Percentiles rank a stretch among this genome's conserved stretches.
phyloP scores from a whole-genome alignment of 2,797 vertebrate genomes.

The Rhynchotus rufescens region DNA sequence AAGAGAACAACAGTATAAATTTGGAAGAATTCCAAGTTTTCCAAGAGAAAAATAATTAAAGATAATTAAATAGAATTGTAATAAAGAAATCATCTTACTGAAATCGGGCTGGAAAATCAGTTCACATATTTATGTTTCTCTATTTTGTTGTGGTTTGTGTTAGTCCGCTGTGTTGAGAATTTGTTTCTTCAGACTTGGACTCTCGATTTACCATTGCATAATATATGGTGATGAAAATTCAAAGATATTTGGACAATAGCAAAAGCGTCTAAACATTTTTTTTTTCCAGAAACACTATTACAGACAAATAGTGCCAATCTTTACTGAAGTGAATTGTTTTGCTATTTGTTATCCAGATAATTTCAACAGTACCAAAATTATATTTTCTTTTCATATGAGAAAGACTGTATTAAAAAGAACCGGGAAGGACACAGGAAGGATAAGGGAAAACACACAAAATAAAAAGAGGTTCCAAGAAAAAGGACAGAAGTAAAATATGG shows the following conservation, averaged over 20 bases:
- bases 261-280: neutral
- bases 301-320: neutral
- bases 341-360: neutral
- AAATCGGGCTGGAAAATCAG: neutral
- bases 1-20: neutral
- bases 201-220: neutral
- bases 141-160: neutral
- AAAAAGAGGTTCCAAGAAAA: neutral
- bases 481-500: neutral
- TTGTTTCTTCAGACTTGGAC: neutral
- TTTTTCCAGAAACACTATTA: neutral
- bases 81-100: neutral
- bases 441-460: neutral
- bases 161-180: neutral
- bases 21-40: neutral
- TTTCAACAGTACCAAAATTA: neutral
- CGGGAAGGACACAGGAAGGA: neutral
- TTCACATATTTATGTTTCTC: neutral
- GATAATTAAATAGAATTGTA: neutral
- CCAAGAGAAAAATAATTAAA: slow-evolving; percentile 17
- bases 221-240: neutral
- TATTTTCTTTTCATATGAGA: neutral
- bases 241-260: neutral
- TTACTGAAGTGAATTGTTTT: neutral
- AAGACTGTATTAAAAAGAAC: neutral